These are phyloP conservation scores for Drosophila anomalata DNA, from an alignment of 2,888 invertebrate genomes.

Conservation along the genomic window DNA sequence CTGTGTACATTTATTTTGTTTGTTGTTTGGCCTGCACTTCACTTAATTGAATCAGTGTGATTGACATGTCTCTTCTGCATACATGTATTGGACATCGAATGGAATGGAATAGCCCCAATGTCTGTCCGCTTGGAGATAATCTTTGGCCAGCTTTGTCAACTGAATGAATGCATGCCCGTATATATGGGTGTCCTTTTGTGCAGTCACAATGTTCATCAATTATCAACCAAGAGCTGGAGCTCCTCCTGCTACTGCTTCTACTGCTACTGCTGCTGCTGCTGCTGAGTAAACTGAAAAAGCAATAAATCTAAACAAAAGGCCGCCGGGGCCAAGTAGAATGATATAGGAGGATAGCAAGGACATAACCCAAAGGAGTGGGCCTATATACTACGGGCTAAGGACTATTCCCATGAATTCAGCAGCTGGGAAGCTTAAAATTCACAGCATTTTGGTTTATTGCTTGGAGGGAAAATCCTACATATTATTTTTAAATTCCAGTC, in stretches of 20 bases:
- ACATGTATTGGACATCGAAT: constrained; percentile 27
- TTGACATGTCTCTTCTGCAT: constrained; percentile 56
- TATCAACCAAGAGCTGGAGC: constrained; percentile 62
- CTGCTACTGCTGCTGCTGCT: constrained; percentile 27
- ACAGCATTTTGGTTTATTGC: constrained; percentile 24
- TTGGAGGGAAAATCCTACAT: not conserved
- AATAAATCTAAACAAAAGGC: constrained; percentile 73
- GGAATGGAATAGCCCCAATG: constrained; percentile 1
- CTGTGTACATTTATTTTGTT: constrained; percentile 5
- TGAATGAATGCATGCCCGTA: constrained; percentile 2
- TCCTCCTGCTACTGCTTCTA: constrained; percentile 31
- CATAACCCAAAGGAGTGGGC: constrained; percentile 12
- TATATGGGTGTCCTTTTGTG: constrained; percentile 17
- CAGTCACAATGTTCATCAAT: constrained; percentile 70
- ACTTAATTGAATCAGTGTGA: constrained; percentile 73
- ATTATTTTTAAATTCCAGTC: not conserved
- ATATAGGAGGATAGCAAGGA: constrained; percentile 35
- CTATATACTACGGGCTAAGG: constrained; percentile 4
- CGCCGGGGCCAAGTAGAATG: constrained; percentile 50
- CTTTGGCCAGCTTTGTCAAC: constrained; percentile 20
- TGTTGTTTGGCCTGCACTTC: constrained; percentile 58
- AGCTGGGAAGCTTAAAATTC: constrained; percentile 26
- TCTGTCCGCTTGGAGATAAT: constrained; percentile 23
- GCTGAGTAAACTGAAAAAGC: constrained; percentile 41
- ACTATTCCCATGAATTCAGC: constrained; percentile 38